Evolutionary conservation across 2,797 vertebrate species (phyloP).

Genomic region (Pristis pectinata): DNA sequence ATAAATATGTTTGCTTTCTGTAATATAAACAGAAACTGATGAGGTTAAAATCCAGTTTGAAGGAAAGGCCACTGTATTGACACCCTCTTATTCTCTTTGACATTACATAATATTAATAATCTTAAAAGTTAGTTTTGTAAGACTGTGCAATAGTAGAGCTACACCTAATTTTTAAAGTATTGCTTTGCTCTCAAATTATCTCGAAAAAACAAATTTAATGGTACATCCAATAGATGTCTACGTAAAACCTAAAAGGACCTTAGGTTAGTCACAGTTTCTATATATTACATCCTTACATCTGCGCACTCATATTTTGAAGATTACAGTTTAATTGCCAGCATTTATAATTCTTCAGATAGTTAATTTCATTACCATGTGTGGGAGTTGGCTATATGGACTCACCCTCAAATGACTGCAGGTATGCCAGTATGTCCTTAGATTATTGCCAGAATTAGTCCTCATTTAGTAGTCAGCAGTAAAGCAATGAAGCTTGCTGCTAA

Average conservation of each 20-base stretch:
- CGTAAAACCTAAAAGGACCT: neutral
- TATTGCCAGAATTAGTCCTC: neutral
- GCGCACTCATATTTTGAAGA: neutral
- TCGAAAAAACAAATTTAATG: neutral
- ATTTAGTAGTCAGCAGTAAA: no score
- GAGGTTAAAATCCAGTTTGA: neutral
- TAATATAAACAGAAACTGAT: neutral
- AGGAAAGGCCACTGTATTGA: neutral
- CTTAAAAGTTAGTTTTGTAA: neutral
- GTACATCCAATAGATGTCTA: neutral
- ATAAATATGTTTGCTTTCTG: neutral
- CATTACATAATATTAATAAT: neutral
- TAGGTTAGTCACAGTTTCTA: neutral
- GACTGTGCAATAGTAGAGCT: neutral
- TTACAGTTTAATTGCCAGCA: neutral
- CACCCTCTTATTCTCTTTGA: neutral
- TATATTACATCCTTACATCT: neutral
- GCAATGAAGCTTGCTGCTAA: no score
- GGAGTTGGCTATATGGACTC: neutral
- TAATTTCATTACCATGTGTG: neutral
- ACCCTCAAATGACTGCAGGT: neutral
- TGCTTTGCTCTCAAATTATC: no score
- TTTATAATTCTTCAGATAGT: neutral
- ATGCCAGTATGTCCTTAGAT: neutral
- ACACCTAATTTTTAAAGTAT: neutral